Base-by-base conservation (phyloP, 2,113 vertebrate species). In the Nanorana parkeri region DNA sequence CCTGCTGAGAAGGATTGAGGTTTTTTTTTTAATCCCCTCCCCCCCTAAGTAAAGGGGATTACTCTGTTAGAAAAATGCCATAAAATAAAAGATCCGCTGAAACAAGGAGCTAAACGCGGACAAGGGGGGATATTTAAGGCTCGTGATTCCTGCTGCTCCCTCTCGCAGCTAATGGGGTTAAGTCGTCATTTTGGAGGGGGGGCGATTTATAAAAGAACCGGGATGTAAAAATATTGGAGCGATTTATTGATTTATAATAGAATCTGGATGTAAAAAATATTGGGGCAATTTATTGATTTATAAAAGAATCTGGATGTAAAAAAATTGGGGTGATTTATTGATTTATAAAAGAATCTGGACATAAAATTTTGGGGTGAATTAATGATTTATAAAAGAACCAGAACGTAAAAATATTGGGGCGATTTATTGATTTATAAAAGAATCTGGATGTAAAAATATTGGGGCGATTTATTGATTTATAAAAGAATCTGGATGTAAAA, bases 1-100 rank as follows among this genome's bases (percentile, higher is more conserved):
- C 80, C 71, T 83, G 80, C 80, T 83, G 80, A 76, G 80, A 82
- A 32, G 80, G 71, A 83, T 83, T 76, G 71, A 17, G 64, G 60
- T 68, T 47, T 74, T 76, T 68, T 68, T 47, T 74, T 76, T 83
- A 83, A 83, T 83, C 80, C 80, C 52, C 29, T 5, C 29, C 29
- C n/a, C 61, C 55, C 71, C 80, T 76, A 68, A 47, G 71, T 68
- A 75, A n/a, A 75, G 20, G 60, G 80, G 80, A 83, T 83, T 83
- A 83, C 47, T 64, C 51, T 60, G 51, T 76, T 83, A 83, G 72
- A 67, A 83, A n/a, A 76, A 83, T 83, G 51, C 71, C 52, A 74
- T 76, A 76, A 82, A 81, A 81, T 74, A 56, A 74, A 68, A 76
- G 80, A 29, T 58, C 52, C 21, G 32, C 26, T n/a, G 17, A 29